Percentiles rank a stretch among this genome's conserved stretches.
These are phyloP conservation scores for Eulemur coronatus DNA, from an alignment of 2,797 vertebrate genomes.

Conservation along the genomic window DNA sequence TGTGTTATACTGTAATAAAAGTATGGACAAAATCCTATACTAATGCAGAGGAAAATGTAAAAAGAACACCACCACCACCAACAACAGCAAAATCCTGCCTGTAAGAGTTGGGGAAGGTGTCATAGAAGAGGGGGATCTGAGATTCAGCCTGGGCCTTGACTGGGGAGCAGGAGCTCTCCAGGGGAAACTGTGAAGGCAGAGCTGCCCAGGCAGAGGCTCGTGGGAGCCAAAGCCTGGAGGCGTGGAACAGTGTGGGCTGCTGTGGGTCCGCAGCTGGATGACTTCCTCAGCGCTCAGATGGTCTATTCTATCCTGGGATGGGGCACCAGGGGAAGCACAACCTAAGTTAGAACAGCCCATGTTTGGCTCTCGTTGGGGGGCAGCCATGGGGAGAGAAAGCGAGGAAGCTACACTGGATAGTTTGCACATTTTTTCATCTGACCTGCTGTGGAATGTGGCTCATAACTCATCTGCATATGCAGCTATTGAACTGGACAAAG, in stretches of 20 bases:
- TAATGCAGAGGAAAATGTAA: neutral
- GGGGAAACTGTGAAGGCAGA: neutral
- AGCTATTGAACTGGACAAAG: conserved; percentile 29
- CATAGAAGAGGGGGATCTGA: neutral
- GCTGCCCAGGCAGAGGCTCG: neutral
- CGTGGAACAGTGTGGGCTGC: neutral
- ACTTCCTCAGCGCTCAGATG: neutral
- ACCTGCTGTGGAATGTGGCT: conserved; percentile 43
- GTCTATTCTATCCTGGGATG: neutral
- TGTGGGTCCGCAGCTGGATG: neutral
- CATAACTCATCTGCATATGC: conserved; percentile 33
- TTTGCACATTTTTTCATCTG: neutral
- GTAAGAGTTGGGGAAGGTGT: neutral
- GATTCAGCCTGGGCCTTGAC: neutral
- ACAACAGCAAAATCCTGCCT: neutral
- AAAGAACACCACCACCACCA: neutral
- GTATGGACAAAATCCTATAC: neutral
- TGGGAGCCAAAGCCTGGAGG: neutral
- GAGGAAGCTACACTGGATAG: neutral
- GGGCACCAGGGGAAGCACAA: neutral
- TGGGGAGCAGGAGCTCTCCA: neutral
- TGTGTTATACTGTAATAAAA: neutral
- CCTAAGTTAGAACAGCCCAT: neutral
- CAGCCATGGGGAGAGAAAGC: neutral
- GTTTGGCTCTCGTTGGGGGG: neutral